Base-by-base conservation (phyloP, 2,113 vertebrate genomes). In the Microtus pennsylvanicus region DNA sequence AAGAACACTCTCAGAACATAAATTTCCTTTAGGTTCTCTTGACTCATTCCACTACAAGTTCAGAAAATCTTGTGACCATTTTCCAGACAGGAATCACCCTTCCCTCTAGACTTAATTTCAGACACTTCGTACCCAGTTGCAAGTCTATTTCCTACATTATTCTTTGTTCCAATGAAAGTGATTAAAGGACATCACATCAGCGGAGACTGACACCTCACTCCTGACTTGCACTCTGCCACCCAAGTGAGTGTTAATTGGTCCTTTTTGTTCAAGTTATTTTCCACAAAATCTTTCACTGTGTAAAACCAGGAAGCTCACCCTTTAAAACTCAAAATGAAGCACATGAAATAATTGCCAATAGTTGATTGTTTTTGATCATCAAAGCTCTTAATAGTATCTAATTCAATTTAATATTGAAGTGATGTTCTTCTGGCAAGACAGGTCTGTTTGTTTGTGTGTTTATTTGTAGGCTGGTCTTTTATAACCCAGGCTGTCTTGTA, bases 141-240 rank as follows among this genome's bases (percentile, higher is more conserved):
- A 19, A 33, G 17, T 58, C 38, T 76, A 21, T 87, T 89, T 91
- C 55, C 61, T 52, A 67, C 19, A 30, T 75, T 5, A 0, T 50
- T 87, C 9, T 83, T 92, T 80, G 11, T n/a, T 28, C 63, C 72
- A 89, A 70, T 78, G 38, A 90, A 90, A 93, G 52, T 80, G 77
- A 94, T 94, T 72, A 63, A 14, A 82, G 42, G n/a, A 7, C 1
- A 97, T 42, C 5, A 22, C 24, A 9, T 85, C 7, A 63, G 42
- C 47, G 83, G 14, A 90, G 26, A 74, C 1, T 0, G 19, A 42
- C n/a, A 28, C 65, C 52, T 88, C 63, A 90, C 6, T 3, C 3
- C 72, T 67, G 1, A 78, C 72, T 77, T 83, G 38, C 9, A 52
- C 42, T 87, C 70, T 82, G 21, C 42, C 28, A 81, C 67, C 33